Evolutionary conservation across 2,797 vertebrate genomes (phyloP).

Genomic region (Sebastes flavidus): DNA sequence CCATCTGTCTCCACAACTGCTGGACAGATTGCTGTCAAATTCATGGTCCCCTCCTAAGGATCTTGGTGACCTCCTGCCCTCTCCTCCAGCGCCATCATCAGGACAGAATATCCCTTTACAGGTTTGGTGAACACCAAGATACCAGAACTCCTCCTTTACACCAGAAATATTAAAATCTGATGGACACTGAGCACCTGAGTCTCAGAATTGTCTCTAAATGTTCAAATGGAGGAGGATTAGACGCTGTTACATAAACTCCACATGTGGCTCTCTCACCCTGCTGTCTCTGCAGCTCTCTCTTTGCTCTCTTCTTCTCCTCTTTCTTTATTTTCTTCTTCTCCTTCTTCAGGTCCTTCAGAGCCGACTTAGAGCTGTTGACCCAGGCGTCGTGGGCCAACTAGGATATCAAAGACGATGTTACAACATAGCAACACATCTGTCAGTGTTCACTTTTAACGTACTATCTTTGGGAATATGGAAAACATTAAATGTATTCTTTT

Average conservation of each 20-base stretch:
- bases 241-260: neutral
- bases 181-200: neutral
- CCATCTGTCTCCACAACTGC: neutral
- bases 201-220: neutral
- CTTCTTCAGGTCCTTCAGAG: slow-evolving; percentile 78
- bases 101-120: neutral
- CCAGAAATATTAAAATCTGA: neutral
- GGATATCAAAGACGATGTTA: neutral
- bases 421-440: neutral
- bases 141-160: neutral
- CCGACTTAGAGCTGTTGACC: slow-evolving; percentile 79
- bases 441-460: neutral
- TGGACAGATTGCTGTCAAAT: neutral
- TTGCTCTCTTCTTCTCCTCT: slow-evolving; percentile 68
- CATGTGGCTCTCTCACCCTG: slow-evolving; percentile 64
- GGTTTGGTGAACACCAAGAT: neutral
- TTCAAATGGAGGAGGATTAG: neutral
- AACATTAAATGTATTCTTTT: neutral
- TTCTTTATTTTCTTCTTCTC: slow-evolving; percentile 73
- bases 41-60: neutral
- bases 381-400: slow-evolving; percentile 84
- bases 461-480: neutral
- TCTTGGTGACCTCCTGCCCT: neutral
- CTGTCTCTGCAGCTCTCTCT: slow-evolving; percentile 49
- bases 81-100: neutral